These are phyloP conservation scores for Bursaphelenchus mucronatus DNA, from an alignment of 1,140 invertebrate genomes.

Conservation along the genomic window DNA sequence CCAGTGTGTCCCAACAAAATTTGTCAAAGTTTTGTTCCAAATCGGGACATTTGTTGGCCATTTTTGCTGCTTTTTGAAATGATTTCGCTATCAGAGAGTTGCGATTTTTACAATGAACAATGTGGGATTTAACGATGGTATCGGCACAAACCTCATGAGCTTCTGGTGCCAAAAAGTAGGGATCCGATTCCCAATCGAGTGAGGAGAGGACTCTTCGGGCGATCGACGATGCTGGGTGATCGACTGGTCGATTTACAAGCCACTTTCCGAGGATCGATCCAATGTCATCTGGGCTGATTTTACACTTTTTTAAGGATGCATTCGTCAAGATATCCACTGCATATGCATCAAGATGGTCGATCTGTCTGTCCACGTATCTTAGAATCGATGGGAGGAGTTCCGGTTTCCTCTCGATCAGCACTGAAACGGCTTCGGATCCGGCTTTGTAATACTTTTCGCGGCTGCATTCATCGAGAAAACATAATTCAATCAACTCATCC, in stretches of 20 bases:
- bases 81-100: slow-evolving; percentile 42
- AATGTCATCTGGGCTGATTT: slow-evolving; percentile 29
- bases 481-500: slow-evolving; percentile 39
- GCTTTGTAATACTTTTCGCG: slow-evolving; percentile 42
- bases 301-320: slow-evolving; percentile 32
- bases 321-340: slow-evolving; percentile 41
- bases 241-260: slow-evolving; percentile 34
- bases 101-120: slow-evolving; percentile 44
- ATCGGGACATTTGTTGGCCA: slow-evolving; percentile 39
- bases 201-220: slow-evolving; percentile 34
- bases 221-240: background rate
- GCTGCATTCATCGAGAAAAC: slow-evolving; percentile 38
- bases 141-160: slow-evolving; percentile 16
- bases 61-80: slow-evolving; percentile 38
- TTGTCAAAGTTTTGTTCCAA: slow-evolving; percentile 41
- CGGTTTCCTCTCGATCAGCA: slow-evolving; percentile 35
- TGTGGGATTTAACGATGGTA: slow-evolving; percentile 33
- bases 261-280: slow-evolving; percentile 39
- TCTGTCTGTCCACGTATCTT: slow-evolving; percentile 35
- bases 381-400: slow-evolving; percentile 28
- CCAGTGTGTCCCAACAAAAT: slow-evolving; percentile 44
- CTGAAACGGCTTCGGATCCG: slow-evolving; percentile 39
- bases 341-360: slow-evolving; percentile 45
- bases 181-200: slow-evolving; percentile 28
- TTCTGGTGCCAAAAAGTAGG: slow-evolving; percentile 6